Evolutionary conservation across 2,888 invertebrate genomes (phyloP).

Genomic region (Hoplodrina blanda): DNA sequence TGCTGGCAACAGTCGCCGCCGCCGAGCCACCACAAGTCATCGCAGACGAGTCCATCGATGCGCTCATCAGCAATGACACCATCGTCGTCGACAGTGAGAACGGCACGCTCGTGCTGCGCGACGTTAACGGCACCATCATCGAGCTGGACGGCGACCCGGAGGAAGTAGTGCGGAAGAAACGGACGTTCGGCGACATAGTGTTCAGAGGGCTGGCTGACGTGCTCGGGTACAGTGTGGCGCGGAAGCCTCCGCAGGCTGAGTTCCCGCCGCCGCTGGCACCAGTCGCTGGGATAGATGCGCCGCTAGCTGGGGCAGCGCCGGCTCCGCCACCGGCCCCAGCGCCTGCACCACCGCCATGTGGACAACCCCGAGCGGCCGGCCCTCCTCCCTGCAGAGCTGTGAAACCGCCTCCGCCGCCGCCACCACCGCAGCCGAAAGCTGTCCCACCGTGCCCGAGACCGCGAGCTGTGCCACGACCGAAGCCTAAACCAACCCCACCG

Average conservation of each 20-base stretch:
- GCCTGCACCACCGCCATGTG: conserved; percentile 67
- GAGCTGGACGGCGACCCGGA: conserved; percentile 77
- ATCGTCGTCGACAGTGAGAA: conserved; percentile 62
- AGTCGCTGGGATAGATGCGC: conserved; percentile 83
- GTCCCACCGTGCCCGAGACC: conserved; percentile 81
- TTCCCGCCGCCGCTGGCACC: conserved; percentile 86
- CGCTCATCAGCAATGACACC: conserved; percentile 65
- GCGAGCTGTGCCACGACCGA: conserved; percentile 77
- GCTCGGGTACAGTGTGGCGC: conserved; percentile 84
- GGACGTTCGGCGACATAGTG: conserved; percentile 88
- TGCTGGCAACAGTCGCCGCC: conserved; percentile 64
- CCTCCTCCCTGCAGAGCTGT: conserved; percentile 61
- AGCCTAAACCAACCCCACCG: conserved; percentile 71
- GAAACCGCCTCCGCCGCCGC: conserved; percentile 66
- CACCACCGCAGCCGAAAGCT: conserved; percentile 73
- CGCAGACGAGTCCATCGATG: conserved; percentile 38
- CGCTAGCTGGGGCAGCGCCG: conserved; percentile 69
- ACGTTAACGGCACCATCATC: conserved; percentile 70
- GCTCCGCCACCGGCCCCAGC: conserved; percentile 67
- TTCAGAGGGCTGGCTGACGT: conserved; percentile 89
- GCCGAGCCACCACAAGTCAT: conserved; percentile 55
- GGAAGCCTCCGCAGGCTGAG: conserved; percentile 79
- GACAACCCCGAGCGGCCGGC: conserved; percentile 69
- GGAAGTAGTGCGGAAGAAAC: conserved; percentile 85
- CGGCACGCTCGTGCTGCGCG: conserved; percentile 53